A percentile compares a stretch with the other conserved stretches of the same genome.
Evolutionary conservation across 2,113 vertebrate genomes (phyloP).

Genomic region (Nipponia nippon): DNA sequence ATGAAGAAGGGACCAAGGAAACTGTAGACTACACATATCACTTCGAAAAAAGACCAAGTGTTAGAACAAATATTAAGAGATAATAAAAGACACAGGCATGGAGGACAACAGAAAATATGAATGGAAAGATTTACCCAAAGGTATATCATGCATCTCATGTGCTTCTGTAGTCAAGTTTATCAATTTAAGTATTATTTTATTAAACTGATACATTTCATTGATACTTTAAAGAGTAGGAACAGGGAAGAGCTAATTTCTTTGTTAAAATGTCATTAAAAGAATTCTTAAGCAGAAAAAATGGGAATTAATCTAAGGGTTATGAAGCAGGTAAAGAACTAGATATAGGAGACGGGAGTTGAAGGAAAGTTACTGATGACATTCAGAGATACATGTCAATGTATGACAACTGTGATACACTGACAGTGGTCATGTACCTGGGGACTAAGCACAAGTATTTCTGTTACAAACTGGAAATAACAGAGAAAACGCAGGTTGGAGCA

Average conservation of each 20-base stretch:
- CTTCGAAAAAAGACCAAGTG: not conserved
- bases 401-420: not conserved
- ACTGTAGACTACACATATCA: fast-evolving
- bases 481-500: not conserved
- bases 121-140: not conserved
- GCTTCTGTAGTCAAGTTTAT: not conserved
- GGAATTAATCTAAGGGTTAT: not conserved
- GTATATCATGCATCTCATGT: not conserved
- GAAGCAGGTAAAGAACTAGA: not conserved
- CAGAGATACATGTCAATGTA: not conserved
- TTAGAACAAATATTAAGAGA: not conserved
- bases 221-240: not conserved
- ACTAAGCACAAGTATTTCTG: not conserved
- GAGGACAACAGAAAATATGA: not conserved
- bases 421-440: not conserved
- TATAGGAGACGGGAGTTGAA: not conserved
- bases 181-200: not conserved
- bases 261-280: not conserved
- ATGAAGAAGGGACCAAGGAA: not conserved
- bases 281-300: not conserved
- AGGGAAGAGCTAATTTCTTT: not conserved
- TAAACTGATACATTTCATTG: not conserved
- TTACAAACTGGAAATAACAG: not conserved
- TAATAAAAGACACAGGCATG: not conserved
- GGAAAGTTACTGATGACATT: not conserved